These are phyloP conservation scores for Halcyon chelicuti DNA, from an alignment of 2,797 vertebrate species.

Conservation along the genomic window DNA sequence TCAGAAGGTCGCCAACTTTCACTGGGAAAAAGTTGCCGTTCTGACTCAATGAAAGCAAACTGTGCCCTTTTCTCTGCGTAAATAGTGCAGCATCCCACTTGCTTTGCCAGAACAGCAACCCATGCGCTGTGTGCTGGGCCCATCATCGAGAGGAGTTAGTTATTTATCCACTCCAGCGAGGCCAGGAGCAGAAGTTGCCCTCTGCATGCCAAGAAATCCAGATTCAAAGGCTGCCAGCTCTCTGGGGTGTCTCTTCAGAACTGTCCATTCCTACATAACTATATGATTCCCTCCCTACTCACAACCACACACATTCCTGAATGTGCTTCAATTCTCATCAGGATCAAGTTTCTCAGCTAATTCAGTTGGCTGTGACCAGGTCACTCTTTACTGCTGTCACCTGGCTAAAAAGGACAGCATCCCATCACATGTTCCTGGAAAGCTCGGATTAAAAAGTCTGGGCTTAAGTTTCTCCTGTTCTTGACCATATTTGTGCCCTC, in stretches of 20 bases:
- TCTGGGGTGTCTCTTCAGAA: neutral
- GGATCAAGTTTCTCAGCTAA: neutral
- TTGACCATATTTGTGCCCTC: neutral
- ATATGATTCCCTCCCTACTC: neutral
- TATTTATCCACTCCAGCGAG: neutral
- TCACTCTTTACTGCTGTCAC: neutral
- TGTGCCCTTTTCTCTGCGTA: slow-evolving; percentile 37
- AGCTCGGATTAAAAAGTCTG: neutral
- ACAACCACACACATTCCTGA: neutral
- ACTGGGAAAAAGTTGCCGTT: slow-evolving; percentile 50
- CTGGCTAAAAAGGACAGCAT: neutral
- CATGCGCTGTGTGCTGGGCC: neutral
- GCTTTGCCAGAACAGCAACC: slow-evolving; percentile 6
- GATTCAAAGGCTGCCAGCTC: neutral
- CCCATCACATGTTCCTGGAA: neutral
- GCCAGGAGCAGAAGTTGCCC: neutral
- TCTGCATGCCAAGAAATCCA: neutral
- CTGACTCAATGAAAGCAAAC: slow-evolving; percentile 37
- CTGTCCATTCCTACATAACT: neutral
- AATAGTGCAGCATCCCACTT: neutral
- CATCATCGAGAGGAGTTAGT: neutral
- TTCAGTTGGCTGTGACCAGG: neutral
- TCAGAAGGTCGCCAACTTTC: slow-evolving; percentile 57
- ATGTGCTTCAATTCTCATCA: neutral
- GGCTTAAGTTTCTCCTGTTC: neutral